Evolutionary conservation across 2,888 invertebrate genomes (phyloP).

Genomic region (Acholoe squamosa): DNA sequence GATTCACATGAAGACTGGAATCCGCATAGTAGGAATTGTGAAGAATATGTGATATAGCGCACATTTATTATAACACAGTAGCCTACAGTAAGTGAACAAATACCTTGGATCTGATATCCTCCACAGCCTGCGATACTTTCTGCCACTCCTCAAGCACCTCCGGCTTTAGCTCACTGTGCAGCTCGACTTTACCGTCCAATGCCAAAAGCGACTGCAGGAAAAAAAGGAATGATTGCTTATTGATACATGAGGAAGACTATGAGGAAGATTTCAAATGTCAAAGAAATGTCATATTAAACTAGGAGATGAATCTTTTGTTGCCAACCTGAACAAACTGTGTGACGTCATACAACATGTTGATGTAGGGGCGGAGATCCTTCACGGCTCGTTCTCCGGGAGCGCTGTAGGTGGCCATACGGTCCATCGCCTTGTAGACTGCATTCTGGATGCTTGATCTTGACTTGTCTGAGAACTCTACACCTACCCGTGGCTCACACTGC

Average conservation of each 20-base stretch:
- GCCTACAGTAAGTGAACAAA: neutral
- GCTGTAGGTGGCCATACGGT: conserved; percentile 46
- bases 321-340: conserved; percentile 50
- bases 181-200: neutral
- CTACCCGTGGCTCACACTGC: conserved; percentile 1
- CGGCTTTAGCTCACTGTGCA: neutral
- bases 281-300: no score
- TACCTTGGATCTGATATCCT: conserved; percentile 53
- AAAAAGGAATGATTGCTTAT: no score
- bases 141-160: conserved; percentile 9
- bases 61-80: no score
- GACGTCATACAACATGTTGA: conserved; percentile 22
- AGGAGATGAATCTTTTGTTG: no score
- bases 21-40: no score
- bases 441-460: neutral
- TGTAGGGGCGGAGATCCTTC: conserved; percentile 41
- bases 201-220: conserved; percentile 15
- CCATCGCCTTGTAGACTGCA: conserved; percentile 52
- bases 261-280: no score
- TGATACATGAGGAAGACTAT: no score
- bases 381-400: conserved; percentile 30
- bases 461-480: neutral
- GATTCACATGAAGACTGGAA: no score
- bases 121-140: neutral
- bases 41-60: no score